Evolutionary conservation across 2,888 invertebrate species (phyloP).

Genomic region (Operophtera brumata): DNA sequence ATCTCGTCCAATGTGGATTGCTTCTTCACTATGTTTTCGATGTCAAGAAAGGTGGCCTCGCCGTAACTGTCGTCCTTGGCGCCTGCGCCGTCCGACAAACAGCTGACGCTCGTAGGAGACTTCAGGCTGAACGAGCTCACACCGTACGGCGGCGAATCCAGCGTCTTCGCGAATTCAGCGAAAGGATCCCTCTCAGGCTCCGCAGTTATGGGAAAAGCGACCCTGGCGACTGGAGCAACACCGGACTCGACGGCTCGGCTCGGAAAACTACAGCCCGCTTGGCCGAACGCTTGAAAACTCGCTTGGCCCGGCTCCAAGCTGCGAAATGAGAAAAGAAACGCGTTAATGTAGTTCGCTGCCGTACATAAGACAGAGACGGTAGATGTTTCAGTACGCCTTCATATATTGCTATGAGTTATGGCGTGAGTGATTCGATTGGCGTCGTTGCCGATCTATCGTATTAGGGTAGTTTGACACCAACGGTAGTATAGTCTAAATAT

Average conservation of each 20-base stretch:
- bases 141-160: constrained; percentile 61
- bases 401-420: constrained; percentile 75
- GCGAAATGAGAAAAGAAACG: constrained; percentile 80
- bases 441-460: constrained; percentile 68
- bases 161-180: constrained; percentile 49
- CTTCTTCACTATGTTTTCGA: constrained; percentile 65
- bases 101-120: constrained; percentile 50
- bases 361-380: constrained; percentile 74
- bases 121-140: constrained; percentile 52
- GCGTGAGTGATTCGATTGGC: constrained; percentile 72
- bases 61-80: constrained; percentile 70
- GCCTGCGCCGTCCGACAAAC: constrained; percentile 49
- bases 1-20: constrained; percentile 74
- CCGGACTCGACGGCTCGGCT: constrained; percentile 73
- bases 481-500: constrained; percentile 64
- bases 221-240: constrained; percentile 61
- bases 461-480: constrained; percentile 70
- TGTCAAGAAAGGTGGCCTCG: constrained; percentile 73
- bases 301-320: constrained; percentile 81
- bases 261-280: constrained; percentile 79
- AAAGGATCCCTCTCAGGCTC: constrained; percentile 67
- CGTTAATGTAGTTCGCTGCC: constrained; percentile 68
- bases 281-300: constrained; percentile 77
- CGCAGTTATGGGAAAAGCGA: constrained; percentile 50
- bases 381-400: constrained; percentile 64